phyloP scores from a whole-genome alignment of 2,888 invertebrate genomes.

The Euzetes globulus region DNA sequence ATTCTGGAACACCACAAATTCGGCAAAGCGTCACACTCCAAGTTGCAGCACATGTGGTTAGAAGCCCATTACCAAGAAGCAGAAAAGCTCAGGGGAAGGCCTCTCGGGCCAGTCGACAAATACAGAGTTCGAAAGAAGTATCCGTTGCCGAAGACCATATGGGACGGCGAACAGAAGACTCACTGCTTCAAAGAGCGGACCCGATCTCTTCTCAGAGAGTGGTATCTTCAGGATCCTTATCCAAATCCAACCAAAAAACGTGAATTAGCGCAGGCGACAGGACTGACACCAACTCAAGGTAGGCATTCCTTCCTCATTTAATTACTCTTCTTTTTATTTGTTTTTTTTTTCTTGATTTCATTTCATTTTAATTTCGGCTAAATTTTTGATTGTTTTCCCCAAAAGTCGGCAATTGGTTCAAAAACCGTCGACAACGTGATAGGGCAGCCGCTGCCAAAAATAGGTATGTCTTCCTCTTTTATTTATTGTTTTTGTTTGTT shows the following conservation, averaged over 20 bases:
- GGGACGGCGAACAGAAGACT: slow-evolving; percentile 93
- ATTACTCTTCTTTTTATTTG: background rate
- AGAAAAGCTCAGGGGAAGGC: slow-evolving; percentile 76
- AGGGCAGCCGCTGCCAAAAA: slow-evolving; percentile 91
- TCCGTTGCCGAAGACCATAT: slow-evolving; percentile 80
- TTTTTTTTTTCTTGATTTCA: background rate
- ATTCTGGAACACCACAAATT: slow-evolving; percentile 84
- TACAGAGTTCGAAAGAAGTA: slow-evolving; percentile 89
- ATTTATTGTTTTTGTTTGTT: background rate
- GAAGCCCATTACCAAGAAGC: slow-evolving; percentile 91
- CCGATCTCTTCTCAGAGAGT: slow-evolving; percentile 84
- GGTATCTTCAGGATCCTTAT: slow-evolving; percentile 97
- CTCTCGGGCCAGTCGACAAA: slow-evolving; percentile 88
- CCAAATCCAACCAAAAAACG: slow-evolving; percentile 88
- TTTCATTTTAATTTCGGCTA: background rate
- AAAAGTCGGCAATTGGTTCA: slow-evolving; percentile 81
- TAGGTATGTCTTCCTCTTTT: slow-evolving; percentile 56
- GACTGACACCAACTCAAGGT: slow-evolving; percentile 75
- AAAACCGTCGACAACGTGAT: slow-evolving; percentile 77
- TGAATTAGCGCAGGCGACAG: slow-evolving; percentile 81
- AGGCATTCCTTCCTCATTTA: too few relatives aligned
- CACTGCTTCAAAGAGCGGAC: slow-evolving; percentile 93
- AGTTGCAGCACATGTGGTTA: slow-evolving; percentile 81
- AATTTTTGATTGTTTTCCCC: background rate
- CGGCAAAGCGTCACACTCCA: slow-evolving; percentile 77